Percentiles rank a stretch among this genome's conserved stretches.
Evolutionary conservation across 1,140 invertebrate genomes (phyloP).

Genomic region (Drosophila sproati): DNA sequence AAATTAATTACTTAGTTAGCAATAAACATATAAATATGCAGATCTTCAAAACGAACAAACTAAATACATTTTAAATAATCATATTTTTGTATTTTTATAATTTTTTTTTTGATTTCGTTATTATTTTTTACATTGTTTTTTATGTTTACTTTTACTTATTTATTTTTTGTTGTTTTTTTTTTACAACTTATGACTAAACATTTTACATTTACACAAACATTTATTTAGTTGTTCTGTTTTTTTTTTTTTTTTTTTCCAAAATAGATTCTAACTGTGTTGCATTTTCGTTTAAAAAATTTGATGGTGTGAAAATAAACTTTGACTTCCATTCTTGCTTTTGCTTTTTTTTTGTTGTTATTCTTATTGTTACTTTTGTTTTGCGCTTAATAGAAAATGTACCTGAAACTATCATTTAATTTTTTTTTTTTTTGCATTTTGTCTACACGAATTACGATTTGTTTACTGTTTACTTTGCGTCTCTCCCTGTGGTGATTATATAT

Average conservation of each 20-base stretch:
- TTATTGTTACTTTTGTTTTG: conserved; percentile 17
- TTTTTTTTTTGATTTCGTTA: conserved; percentile 30
- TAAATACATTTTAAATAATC: conserved; percentile 34
- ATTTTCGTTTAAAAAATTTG: conserved; percentile 24
- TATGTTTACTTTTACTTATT: conserved; percentile 23
- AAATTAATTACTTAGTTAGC: conserved; percentile 32
- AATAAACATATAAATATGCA: conserved; percentile 39
- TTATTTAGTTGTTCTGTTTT: conserved; percentile 33
- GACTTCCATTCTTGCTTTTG: conserved; percentile 3
- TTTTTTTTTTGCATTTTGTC: background rate
- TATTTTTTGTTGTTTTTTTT: conserved; percentile 36
- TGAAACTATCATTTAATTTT: conserved; percentile 21
- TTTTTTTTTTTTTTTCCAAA: conserved; percentile 38
- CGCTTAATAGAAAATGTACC: background rate
- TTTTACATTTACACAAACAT: conserved; percentile 70
- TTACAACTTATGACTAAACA: conserved; percentile 46
- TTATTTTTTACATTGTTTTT: conserved; percentile 50
- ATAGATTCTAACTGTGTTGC: conserved; percentile 41
- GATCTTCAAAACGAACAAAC: conserved; percentile 40
- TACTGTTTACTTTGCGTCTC: background rate
- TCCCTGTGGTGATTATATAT: background rate
- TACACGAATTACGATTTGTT: too few relatives aligned
- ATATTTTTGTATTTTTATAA: conserved; percentile 6
- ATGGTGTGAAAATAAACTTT: conserved; percentile 58
- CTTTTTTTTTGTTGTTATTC: conserved; percentile 12